phyloP scores from a whole-genome alignment of 2,797 vertebrate species.

The Ctenochaetus hawaiiensis region DNA sequence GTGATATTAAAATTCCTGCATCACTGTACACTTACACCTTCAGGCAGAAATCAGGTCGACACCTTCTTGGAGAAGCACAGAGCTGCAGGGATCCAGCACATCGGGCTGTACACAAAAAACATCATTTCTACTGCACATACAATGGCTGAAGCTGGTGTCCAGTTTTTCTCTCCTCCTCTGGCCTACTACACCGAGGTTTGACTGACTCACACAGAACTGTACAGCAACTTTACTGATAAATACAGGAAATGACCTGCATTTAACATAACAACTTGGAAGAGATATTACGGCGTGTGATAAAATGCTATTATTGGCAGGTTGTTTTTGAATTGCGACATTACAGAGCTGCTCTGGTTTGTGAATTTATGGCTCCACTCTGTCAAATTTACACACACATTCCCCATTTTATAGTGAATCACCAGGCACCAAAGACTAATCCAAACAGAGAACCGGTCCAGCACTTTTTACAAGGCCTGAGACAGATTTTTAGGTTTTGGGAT shows the following conservation, averaged over 20 bases:
- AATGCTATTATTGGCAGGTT: not conserved
- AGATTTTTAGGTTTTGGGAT: too few relatives aligned
- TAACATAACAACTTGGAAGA: not conserved
- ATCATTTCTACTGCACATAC: constrained; percentile 84
- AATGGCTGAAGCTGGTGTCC: constrained; percentile 83
- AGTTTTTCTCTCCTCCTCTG: constrained; percentile 88
- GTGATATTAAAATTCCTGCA: not conserved
- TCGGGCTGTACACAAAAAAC: constrained; percentile 88
- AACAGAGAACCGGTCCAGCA: too few relatives aligned
- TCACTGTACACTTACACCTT: constrained; percentile 12
- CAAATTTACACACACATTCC: not conserved
- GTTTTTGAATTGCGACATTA: not conserved
- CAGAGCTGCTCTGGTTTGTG: not conserved
- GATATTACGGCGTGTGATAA: not conserved
- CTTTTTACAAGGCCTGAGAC: too few relatives aligned
- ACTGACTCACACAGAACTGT: not conserved
- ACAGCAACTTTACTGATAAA: not conserved
- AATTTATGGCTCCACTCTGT: not conserved
- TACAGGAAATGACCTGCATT: not conserved
- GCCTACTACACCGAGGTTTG: constrained; percentile 90
- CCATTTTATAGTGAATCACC: not conserved
- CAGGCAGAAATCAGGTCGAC: constrained; percentile 89
- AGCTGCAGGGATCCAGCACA: constrained; percentile 92
- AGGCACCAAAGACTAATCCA: not conserved
- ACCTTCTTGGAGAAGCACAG: constrained; percentile 90